Evolutionary conservation across 2,113 vertebrate species (phyloP), one percentile per base, ranked within the genome.

Genomic region (Leptocoma aspasia): DNA sequence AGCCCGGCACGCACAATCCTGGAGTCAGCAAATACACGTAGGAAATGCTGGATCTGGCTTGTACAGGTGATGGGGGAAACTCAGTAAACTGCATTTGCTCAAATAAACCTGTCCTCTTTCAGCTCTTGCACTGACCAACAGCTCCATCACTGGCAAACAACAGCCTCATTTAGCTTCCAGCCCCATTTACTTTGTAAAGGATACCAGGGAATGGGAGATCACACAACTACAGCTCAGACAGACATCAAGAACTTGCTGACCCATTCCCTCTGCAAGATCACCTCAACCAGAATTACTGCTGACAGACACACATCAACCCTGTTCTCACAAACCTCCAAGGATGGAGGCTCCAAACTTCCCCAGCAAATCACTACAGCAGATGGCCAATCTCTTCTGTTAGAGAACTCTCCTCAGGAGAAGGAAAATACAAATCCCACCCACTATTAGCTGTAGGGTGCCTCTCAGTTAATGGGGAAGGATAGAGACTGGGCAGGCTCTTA

Each of bases 231-330:
- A 66, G 75, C 63, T 76, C 50, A 61, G 37, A 69, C 22, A 28
- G 31, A 72, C 1, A 0, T 77, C 31, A 83, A 88, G 42, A 82
- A 85, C 37, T 72, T 11, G 3, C 15, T 0, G 1, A 49, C 11
- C 12, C n/a, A 15, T 4, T 80, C 37, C 15, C 17, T 42, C 1
- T 1, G 22, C 31, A 76, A 75, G 15, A 79, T 27, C 57, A 57
- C 57, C 52, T 90, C 57, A 61, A 47, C 11, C 30, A 50, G 52
- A 84, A 80, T 30, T 72, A n/a, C 53, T 82, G 23, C 37, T 71
- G 47, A 87, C 1, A 28, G 81, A 80, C 31, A 77, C 1, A 1
- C 20, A 65, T 42, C 88, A 90, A 90, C 50, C 9, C 39, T 60
- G 65, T 39, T 82, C 78, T 70, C 35, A 24, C 54, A 75, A 30